Conservation (phyloP, 2,113 vertebrate species). For the Trematocara variabile region DNA sequence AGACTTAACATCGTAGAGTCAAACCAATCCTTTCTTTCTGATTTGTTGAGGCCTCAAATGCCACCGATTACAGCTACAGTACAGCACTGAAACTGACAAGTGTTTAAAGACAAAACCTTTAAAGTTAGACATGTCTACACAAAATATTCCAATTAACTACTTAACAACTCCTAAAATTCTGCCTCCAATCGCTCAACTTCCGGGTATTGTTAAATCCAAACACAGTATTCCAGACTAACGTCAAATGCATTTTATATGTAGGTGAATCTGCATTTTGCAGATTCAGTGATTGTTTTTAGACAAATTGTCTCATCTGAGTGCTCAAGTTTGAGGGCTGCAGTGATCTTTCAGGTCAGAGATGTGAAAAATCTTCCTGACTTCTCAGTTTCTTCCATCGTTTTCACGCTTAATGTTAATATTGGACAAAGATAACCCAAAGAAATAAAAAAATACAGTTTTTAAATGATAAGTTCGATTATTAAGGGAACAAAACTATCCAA, state of each 20-base stretch:
- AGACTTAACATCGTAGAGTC: not conserved
- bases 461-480: not conserved
- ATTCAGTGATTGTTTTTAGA: not conserved
- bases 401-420: not conserved
- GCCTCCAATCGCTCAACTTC: rapidly evolving
- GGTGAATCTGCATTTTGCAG: not conserved
- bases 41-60: not conserved
- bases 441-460: not conserved
- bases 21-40: not conserved
- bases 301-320: not conserved
- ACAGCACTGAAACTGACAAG: not conserved
- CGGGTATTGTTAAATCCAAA: not conserved
- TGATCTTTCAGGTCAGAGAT: not conserved
- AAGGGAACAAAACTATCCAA: not conserved
- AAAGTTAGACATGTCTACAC: not conserved
- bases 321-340: not conserved
- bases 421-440: not conserved
- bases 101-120: not conserved
- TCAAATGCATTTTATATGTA: not conserved
- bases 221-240: not conserved
- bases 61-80: not conserved
- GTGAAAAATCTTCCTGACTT: not conserved
- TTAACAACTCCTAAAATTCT: not conserved
- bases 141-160: not conserved
- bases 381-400: not conserved